A percentile compares a stretch with the other conserved stretches of the same genome.
phyloP scores from a whole-genome alignment of 2,888 invertebrate species.

The Spatulosminthurus flaviceps region DNA sequence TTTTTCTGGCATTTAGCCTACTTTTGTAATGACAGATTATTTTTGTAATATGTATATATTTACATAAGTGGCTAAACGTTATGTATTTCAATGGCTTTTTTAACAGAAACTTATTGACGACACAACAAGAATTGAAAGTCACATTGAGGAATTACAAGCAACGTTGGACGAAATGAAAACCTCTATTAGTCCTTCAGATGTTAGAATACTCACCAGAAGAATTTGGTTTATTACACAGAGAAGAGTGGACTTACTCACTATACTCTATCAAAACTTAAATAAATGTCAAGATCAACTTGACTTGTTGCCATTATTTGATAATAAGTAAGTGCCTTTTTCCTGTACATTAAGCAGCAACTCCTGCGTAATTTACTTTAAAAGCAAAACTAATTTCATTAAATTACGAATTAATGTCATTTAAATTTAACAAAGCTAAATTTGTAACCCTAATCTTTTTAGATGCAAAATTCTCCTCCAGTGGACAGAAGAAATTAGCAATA shows the following conservation, averaged over 20 bases:
- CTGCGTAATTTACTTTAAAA: too few relatives aligned
- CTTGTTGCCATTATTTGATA: slow-evolving; percentile 76
- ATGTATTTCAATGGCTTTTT: neutral
- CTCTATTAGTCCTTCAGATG: slow-evolving; percentile 83
- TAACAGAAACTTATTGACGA: slow-evolving; percentile 71
- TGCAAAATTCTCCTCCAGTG: slow-evolving; percentile 60
- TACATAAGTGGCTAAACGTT: neutral
- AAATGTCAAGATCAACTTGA: slow-evolving; percentile 79
- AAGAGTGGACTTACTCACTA: slow-evolving; percentile 82
- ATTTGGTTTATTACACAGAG: slow-evolving; percentile 82
- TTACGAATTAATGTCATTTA: too few relatives aligned
- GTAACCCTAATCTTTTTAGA: slow-evolving; percentile 26
- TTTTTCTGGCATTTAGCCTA: slow-evolving; percentile 3
- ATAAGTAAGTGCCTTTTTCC: slow-evolving; percentile 53
- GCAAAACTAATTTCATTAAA: too few relatives aligned
- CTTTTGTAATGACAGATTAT: neutral
- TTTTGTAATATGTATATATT: neutral
- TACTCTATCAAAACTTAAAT: slow-evolving; percentile 77
- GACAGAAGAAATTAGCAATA: slow-evolving; percentile 57
- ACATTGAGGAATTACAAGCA: slow-evolving; percentile 77
- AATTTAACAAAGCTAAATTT: too few relatives aligned
- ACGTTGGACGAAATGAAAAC: slow-evolving; percentile 85
- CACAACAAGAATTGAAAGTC: slow-evolving; percentile 71
- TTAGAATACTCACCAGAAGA: slow-evolving; percentile 80
- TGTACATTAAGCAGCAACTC: too few relatives aligned